phyloP scores from a whole-genome alignment of 1,140 invertebrate species.

The Drosophila paulistorum region DNA sequence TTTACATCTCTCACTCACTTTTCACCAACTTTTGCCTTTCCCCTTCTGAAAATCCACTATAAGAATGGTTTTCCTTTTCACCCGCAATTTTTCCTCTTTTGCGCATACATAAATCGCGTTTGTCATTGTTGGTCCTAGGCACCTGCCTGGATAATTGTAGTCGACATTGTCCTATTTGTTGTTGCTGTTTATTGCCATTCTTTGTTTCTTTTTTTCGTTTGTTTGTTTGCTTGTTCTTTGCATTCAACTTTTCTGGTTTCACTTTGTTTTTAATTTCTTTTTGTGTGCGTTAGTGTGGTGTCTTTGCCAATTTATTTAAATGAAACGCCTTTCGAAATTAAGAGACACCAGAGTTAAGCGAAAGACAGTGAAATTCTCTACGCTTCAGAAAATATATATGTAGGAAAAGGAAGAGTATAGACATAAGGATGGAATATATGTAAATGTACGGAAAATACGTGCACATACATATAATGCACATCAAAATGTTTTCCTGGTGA shows the following conservation, averaged over 20 bases:
- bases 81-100: conserved; percentile 16
- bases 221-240: not conserved
- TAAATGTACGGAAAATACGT: not conserved
- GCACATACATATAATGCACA: not conserved
- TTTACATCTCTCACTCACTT: conserved; percentile 22
- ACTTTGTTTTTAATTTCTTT: conserved; percentile 47
- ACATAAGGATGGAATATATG: not conserved
- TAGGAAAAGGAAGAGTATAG: not conserved
- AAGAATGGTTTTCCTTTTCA: conserved; percentile 37
- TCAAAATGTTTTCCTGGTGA: conserved; percentile 5
- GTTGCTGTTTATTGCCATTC: conserved; percentile 27
- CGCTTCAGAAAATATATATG: not conserved
- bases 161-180: conserved; percentile 46
- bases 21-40: not conserved
- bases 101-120: conserved; percentile 38
- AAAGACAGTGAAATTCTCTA: not conserved
- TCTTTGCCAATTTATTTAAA: conserved; percentile 51
- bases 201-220: not conserved
- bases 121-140: conserved; percentile 42
- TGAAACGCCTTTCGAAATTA: conserved; percentile 44
- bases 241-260: conserved; percentile 26
- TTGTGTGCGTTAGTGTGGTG: conserved; percentile 11
- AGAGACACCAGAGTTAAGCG: conserved; percentile 22
- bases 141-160: conserved; percentile 55
- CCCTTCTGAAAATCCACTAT: conserved; percentile 26